Evolutionary conservation across 2,797 vertebrate species (phyloP).

Genomic region (Sternotherus odoratus): DNA sequence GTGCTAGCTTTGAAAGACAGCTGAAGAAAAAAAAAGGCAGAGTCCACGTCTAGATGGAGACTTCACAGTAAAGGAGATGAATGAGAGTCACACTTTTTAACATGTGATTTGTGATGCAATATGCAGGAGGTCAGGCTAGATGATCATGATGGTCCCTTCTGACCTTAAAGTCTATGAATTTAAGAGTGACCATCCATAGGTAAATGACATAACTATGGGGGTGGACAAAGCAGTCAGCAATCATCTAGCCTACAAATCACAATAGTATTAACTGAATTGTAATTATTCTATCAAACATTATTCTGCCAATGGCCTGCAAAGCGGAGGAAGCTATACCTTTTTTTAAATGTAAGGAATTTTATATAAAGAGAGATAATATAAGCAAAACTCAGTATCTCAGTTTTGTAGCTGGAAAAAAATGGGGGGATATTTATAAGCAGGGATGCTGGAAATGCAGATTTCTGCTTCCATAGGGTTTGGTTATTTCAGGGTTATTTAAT

Average conservation of each 20-base stretch:
- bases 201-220: background rate
- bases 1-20: background rate
- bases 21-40: background rate
- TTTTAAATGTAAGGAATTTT: background rate
- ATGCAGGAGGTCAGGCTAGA: no score
- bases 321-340: background rate
- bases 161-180: no score
- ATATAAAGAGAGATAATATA: background rate
- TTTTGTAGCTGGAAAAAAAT: background rate
- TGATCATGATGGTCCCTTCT: no score
- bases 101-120: background rate
- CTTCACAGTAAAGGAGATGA: background rate
- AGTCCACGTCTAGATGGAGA: background rate
- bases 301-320: background rate
- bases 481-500: background rate
- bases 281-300: background rate
- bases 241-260: background rate
- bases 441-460: background rate
- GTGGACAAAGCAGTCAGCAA: background rate
- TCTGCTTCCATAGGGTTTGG: background rate
- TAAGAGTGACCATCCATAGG: background rate
- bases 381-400: background rate
- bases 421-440: background rate
- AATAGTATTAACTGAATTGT: background rate
- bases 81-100: background rate